Evolutionary conservation across 2,888 invertebrate genomes (phyloP).

Genomic region (Malacosoma neustria): DNA sequence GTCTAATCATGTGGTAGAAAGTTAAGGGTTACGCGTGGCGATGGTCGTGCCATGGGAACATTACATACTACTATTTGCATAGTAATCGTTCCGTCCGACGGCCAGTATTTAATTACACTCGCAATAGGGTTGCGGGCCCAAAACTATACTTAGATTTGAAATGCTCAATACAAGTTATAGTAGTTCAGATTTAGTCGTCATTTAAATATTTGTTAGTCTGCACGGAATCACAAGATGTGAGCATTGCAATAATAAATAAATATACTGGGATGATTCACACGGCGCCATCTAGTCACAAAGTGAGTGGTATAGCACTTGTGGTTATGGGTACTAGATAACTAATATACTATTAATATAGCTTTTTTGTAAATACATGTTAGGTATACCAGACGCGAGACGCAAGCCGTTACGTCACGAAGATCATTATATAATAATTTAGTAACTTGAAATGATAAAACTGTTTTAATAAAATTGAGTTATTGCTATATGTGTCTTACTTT

Average conservation of each 20-base stretch:
- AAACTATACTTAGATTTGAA: constrained; percentile 4
- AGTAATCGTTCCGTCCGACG: constrained; percentile 44
- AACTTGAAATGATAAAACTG: no score
- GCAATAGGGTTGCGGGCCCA: constrained; percentile 12
- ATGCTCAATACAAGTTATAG: background rate
- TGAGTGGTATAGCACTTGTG: no score
- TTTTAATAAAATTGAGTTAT: no score
- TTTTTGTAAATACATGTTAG: no score
- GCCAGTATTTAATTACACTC: constrained; percentile 50
- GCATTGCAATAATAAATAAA: background rate
- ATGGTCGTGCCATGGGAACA: constrained; percentile 41
- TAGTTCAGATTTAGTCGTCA: background rate
- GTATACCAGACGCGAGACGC: no score
- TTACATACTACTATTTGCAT: constrained; percentile 53
- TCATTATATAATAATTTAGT: no score
- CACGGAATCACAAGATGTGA: background rate
- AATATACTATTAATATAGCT: no score
- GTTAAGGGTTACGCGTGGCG: constrained; percentile 2
- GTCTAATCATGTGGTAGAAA: background rate
- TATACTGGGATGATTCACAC: background rate
- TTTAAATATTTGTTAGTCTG: background rate
- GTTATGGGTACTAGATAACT: no score
- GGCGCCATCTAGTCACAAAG: no score
- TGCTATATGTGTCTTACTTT: no score
- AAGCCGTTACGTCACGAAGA: no score